Percentiles rank a stretch among this genome's conserved stretches.
Evolutionary conservation across 1,140 invertebrate species (phyloP).

Genomic region (Anagrus nilaparvatae): DNA sequence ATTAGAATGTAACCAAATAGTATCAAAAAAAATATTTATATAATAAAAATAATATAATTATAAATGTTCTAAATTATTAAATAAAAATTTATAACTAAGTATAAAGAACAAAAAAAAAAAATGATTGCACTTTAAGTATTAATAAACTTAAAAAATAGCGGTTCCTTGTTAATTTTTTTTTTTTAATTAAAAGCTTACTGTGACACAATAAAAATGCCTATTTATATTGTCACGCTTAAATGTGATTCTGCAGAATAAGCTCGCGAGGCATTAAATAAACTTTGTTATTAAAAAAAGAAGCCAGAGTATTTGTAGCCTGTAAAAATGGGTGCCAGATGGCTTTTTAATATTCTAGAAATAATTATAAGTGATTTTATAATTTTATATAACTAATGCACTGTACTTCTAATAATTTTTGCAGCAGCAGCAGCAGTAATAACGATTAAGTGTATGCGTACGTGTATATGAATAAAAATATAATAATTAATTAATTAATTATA

Average conservation of each 20-base stretch:
- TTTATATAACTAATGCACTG: slow-evolving; percentile 23
- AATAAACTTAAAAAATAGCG: too few species aligned
- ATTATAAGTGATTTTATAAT: slow-evolving; percentile 20
- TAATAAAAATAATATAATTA: neutral
- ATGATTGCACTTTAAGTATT: slow-evolving; percentile 8
- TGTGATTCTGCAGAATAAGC: slow-evolving; percentile 20
- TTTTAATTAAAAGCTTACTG: slow-evolving; percentile 15
- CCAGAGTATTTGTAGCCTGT: too few species aligned
- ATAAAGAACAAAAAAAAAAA: slow-evolving; percentile 5
- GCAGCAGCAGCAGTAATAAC: too few species aligned
- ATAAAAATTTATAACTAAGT: slow-evolving; percentile 4
- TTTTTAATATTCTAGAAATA: slow-evolving; percentile 21
- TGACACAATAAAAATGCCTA: slow-evolving; percentile 19
- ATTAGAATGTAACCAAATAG: neutral
- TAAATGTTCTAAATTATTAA: neutral
- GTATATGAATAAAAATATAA: slow-evolving; percentile 25
- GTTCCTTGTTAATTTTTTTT: slow-evolving; percentile 14
- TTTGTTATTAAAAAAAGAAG: too few species aligned
- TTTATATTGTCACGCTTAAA: slow-evolving; percentile 16
- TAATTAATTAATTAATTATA: slow-evolving; percentile 24
- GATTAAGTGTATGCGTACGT: too few species aligned
- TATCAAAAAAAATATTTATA: neutral
- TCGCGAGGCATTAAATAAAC: slow-evolving; percentile 21
- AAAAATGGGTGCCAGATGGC: slow-evolving; percentile 13
- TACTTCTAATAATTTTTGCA: slow-evolving; percentile 20